Conservation (phyloP, 1,140 invertebrate genomes). For the Phocides pigmalion region DNA sequence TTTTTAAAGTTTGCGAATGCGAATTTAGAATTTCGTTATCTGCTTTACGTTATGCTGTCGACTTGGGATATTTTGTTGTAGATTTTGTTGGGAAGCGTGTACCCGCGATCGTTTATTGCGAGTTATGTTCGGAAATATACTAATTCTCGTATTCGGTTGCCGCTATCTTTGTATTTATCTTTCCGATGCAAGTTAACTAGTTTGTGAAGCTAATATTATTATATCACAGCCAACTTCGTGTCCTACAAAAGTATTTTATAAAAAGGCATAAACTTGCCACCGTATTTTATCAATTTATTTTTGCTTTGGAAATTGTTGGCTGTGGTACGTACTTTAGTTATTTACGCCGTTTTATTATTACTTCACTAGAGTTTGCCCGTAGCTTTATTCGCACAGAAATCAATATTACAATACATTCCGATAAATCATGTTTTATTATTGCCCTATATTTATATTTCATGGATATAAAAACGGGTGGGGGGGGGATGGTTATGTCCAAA, state of each 20-base stretch:
- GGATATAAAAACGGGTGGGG: too few species aligned
- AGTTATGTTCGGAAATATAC: slow-evolving; percentile 34
- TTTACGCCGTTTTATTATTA: too few species aligned
- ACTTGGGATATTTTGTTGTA: slow-evolving; percentile 35
- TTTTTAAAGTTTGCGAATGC: slow-evolving; percentile 51
- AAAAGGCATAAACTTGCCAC: not conserved
- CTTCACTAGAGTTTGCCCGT: too few species aligned
- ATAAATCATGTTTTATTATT: too few species aligned
- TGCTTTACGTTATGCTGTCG: slow-evolving; percentile 37
- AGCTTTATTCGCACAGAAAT: too few species aligned
- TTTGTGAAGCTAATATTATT: slow-evolving; percentile 18
- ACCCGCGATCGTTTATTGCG: slow-evolving; percentile 41
- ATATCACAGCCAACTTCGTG: slow-evolving; percentile 27
- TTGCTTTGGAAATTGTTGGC: not conserved
- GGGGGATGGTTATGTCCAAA: too few species aligned
- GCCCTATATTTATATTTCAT: too few species aligned
- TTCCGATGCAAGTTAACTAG: slow-evolving; percentile 26
- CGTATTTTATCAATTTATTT: too few species aligned
- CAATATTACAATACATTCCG: too few species aligned
- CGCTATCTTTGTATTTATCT: slow-evolving; percentile 33
- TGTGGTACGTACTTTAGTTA: too few species aligned
- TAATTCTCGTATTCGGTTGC: slow-evolving; percentile 26
- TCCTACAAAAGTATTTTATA: slow-evolving; percentile 18
- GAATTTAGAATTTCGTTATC: slow-evolving; percentile 59
- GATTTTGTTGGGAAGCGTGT: slow-evolving; percentile 21